Percentiles rank a stretch among this genome's conserved stretches.
phyloP scores from a whole-genome alignment of 1,140 invertebrate genomes.

The Orussus abietinus region DNA sequence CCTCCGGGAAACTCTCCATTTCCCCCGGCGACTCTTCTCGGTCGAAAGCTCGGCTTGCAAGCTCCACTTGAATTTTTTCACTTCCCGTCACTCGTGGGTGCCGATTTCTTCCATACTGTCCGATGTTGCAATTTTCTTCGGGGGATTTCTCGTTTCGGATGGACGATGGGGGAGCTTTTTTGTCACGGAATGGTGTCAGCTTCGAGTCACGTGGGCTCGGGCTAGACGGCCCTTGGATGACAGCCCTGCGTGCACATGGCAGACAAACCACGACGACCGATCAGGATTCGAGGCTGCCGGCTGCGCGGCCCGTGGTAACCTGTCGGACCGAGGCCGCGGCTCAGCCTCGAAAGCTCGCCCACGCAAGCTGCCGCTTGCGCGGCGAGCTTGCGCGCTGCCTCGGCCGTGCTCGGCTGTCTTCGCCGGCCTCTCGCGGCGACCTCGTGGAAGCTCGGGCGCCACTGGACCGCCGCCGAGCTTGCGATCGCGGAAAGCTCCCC shows the following conservation, averaged over 20 bases:
- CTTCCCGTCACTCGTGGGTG: too few relatives aligned
- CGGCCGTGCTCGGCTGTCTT: constrained; percentile 3
- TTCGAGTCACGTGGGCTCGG: not conserved
- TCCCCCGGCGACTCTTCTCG: too few relatives aligned
- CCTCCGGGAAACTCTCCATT: too few relatives aligned
- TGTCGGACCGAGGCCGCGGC: constrained; percentile 28
- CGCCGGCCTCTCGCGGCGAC: not conserved
- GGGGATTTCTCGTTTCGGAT: too few relatives aligned
- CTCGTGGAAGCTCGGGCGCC: constrained; percentile 3
- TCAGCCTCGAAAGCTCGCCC: constrained; percentile 25
- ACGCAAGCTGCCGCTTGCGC: constrained; percentile 11
- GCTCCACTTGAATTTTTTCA: too few relatives aligned
- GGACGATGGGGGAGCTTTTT: too few relatives aligned
- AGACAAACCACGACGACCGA: constrained; percentile 8
- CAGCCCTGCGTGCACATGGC: constrained; percentile 26
- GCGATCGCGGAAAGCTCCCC: not conserved
- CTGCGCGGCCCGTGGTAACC: constrained; percentile 33
- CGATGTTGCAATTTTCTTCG: too few relatives aligned
- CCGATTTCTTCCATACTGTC: too few relatives aligned
- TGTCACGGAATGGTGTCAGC: not conserved
- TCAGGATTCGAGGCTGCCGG: constrained; percentile 20
- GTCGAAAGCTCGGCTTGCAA: too few relatives aligned
- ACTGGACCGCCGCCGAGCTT: too few relatives aligned
- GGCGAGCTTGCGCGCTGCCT: not conserved
- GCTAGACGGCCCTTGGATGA: not conserved